phyloP scores from a whole-genome alignment of 2,113 vertebrate species.

The Phyllostomus hastatus region DNA sequence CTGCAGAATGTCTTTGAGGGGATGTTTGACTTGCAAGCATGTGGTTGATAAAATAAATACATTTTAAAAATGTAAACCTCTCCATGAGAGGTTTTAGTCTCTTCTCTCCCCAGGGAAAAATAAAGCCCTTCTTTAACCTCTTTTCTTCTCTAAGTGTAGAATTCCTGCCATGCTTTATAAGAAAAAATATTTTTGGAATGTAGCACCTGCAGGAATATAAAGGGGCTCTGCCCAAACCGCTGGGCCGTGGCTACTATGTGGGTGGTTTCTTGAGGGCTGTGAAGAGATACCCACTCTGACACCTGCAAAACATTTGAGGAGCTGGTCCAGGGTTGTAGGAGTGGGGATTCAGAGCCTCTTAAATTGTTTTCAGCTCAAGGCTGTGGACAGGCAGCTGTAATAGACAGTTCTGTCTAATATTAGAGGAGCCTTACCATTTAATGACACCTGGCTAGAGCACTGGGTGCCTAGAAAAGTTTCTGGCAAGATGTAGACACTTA shows the following conservation, averaged over 20 bases:
- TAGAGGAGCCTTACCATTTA: neutral
- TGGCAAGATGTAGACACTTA: neutral
- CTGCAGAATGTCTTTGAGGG: constrained; percentile 66
- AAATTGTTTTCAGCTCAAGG: neutral
- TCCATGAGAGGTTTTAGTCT: constrained; percentile 54
- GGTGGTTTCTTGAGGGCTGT: constrained; percentile 63
- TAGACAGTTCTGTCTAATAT: neutral
- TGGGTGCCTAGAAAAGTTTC: neutral
- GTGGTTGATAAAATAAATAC: constrained; percentile 69
- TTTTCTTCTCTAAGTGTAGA: constrained; percentile 65
- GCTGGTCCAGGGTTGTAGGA: constrained; percentile 54
- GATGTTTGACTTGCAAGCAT: constrained; percentile 71
- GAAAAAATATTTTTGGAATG: constrained; percentile 81
- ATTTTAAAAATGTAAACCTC: constrained; percentile 71
- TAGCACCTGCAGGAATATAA: constrained; percentile 76
- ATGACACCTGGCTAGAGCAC: neutral
- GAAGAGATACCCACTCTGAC: constrained; percentile 56
- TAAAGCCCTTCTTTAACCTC: constrained; percentile 65
- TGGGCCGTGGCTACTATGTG: constrained; percentile 50
- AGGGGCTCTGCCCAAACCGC: constrained; percentile 36
- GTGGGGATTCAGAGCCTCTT: constrained; percentile 59
- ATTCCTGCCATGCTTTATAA: constrained; percentile 77
- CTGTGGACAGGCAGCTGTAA: neutral
- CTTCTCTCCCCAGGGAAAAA: constrained; percentile 43
- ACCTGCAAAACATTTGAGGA: constrained; percentile 73